phyloP scores from a whole-genome alignment of 2,113 vertebrate species.

The Eonycteris spelaea region DNA sequence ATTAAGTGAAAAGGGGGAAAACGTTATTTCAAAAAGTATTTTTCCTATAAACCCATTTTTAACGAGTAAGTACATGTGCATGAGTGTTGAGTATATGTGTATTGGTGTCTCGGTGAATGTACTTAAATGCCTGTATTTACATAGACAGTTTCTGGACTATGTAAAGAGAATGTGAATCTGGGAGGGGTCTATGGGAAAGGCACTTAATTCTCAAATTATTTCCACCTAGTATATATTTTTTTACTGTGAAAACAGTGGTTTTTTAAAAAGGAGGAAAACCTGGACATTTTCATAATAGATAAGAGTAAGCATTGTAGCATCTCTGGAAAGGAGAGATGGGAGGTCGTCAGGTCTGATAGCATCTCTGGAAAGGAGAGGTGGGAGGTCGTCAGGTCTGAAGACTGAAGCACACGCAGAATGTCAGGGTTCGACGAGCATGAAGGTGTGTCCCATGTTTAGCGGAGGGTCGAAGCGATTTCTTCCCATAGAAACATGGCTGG shows the following conservation, averaged over 20 bases:
- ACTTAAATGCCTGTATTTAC: not conserved
- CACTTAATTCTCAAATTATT: not conserved
- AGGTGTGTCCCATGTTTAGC: accelerated
- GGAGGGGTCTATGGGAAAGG: not conserved
- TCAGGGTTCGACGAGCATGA: not conserved
- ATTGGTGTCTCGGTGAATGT: not conserved
- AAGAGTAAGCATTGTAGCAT: not conserved
- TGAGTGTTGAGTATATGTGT: not conserved
- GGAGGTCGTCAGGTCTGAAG: not conserved
- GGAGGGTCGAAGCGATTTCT: not conserved
- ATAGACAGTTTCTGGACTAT: not conserved
- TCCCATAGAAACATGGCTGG: too few relatives aligned
- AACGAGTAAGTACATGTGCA: not conserved
- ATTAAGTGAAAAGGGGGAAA: not conserved
- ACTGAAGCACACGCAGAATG: too few relatives aligned
- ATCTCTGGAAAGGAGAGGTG: not conserved
- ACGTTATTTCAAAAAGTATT: not conserved
- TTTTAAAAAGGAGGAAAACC: not conserved
- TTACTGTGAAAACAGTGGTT: not conserved
- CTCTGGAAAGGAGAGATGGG: not conserved
- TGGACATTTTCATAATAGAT: not conserved
- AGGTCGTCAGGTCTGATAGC: not conserved
- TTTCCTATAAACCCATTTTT: not conserved
- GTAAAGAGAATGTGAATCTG: not conserved
- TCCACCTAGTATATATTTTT: not conserved